These are phyloP conservation scores for Drosophila phalerata DNA, from an alignment of 2,888 invertebrate species.

Conservation along the genomic window DNA sequence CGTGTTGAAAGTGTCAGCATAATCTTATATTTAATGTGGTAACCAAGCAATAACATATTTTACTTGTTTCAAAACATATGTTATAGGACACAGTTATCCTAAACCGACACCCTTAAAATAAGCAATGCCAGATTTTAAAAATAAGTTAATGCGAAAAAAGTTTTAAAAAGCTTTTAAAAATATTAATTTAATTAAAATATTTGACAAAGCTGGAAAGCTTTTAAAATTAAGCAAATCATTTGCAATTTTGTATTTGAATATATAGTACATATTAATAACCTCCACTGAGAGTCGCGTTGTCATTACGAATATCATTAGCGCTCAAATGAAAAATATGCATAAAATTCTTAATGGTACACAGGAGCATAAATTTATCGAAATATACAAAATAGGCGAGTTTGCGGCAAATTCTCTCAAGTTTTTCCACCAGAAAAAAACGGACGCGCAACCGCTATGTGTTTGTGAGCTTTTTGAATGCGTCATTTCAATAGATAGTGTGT, in stretches of 20 bases:
- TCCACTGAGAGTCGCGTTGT: background rate
- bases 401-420: constrained; percentile 1
- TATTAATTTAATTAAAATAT: background rate
- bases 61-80: too few species aligned
- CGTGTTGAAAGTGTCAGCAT: background rate
- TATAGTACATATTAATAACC: constrained; percentile 15
- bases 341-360: constrained; percentile 20
- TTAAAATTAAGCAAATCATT: background rate
- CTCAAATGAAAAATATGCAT: constrained; percentile 1
- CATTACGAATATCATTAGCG: constrained; percentile 15
- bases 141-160: background rate
- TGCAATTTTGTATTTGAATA: constrained; percentile 10
- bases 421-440: constrained; percentile 6
- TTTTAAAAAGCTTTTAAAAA: too few species aligned
- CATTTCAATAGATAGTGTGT: constrained; percentile 10
- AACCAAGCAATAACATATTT: too few species aligned
- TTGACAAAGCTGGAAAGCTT: background rate
- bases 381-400: background rate
- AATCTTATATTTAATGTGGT: background rate
- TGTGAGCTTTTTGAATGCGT: constrained; percentile 38
- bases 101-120: too few species aligned
- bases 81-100: too few species aligned
- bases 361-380: constrained; percentile 34
- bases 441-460: constrained; percentile 26
- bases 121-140: too few species aligned